These are phyloP conservation scores for Otolemur garnettii DNA, from an alignment of 2,113 vertebrate genomes.

Conservation along the genomic window DNA sequence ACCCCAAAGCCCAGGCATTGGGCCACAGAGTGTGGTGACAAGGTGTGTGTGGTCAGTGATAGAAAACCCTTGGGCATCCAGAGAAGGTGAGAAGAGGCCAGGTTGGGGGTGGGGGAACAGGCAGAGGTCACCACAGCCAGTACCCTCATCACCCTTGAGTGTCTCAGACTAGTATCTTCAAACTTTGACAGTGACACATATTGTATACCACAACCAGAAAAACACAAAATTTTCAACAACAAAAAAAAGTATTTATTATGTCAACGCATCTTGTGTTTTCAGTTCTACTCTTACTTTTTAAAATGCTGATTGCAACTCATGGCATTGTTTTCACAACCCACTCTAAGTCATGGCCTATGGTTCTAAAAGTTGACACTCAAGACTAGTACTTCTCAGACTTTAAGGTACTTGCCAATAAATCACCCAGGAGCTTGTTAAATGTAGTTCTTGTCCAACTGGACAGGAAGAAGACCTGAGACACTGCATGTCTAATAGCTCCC, in stretches of 20 bases:
- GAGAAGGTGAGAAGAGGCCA: not conserved
- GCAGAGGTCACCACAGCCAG: not conserved
- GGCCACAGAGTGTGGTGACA: constrained; percentile 69
- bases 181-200: not conserved
- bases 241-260: not conserved
- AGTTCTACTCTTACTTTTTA: constrained; percentile 7
- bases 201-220: constrained; percentile 8
- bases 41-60: constrained; percentile 69
- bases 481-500: not conserved
- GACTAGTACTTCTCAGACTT: not conserved
- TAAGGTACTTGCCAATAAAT: not conserved
- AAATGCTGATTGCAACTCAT: not conserved
- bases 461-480: not conserved
- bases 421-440: not conserved
- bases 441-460: not conserved
- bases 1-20: constrained; percentile 40
- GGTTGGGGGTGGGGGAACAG: not conserved
- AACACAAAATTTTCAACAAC: not conserved
- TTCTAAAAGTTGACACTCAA: constrained; percentile 43
- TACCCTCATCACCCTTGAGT: not conserved
- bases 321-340: not conserved
- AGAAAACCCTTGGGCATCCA: constrained; percentile 41
- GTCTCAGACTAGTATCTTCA: not conserved
- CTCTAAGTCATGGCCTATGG: not conserved
- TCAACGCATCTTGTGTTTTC: not conserved